phyloP scores from a whole-genome alignment of 2,113 vertebrate genomes.

The Calidris pugnax region DNA sequence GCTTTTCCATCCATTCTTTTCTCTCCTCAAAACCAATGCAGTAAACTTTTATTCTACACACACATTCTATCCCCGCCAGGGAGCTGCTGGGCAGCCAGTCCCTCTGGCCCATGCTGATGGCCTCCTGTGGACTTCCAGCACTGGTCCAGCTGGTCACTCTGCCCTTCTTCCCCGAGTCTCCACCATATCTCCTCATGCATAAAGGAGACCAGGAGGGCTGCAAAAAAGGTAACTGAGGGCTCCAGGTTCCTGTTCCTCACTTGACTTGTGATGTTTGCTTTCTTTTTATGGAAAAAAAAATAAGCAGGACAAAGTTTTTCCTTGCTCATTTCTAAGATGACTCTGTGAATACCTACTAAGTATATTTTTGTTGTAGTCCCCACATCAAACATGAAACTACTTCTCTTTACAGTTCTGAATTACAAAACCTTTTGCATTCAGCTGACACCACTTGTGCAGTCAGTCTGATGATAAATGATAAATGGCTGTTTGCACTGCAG shows the following conservation, averaged over 20 bases:
- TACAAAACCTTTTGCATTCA: neutral
- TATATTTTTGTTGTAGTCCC: neutral
- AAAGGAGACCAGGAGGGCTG: conserved; percentile 76
- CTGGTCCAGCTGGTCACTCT: conserved; percentile 72
- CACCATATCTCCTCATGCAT: conserved; percentile 75
- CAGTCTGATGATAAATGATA: neutral
- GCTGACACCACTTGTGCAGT: neutral
- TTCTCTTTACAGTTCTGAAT: neutral
- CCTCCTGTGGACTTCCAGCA: conserved; percentile 71
- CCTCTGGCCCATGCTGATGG: conserved; percentile 82
- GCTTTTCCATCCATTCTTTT: neutral
- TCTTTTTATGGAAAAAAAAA: neutral
- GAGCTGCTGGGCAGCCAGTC: conserved; percentile 84
- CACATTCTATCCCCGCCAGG: neutral
- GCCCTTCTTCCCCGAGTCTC: conserved; percentile 77
- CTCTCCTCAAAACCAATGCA: neutral
- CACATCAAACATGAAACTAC: neutral
- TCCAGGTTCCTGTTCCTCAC: neutral
- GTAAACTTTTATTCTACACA: neutral
- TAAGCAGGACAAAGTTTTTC: neutral
- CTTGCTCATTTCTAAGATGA: neutral
- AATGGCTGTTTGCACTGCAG: neutral
- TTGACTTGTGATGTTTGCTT: neutral
- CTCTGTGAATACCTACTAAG: neutral
- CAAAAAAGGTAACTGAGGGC: conserved; percentile 70